These are phyloP conservation scores for Oryzias sinensis DNA, from an alignment of 2,797 vertebrate genomes.

Conservation along the genomic window DNA sequence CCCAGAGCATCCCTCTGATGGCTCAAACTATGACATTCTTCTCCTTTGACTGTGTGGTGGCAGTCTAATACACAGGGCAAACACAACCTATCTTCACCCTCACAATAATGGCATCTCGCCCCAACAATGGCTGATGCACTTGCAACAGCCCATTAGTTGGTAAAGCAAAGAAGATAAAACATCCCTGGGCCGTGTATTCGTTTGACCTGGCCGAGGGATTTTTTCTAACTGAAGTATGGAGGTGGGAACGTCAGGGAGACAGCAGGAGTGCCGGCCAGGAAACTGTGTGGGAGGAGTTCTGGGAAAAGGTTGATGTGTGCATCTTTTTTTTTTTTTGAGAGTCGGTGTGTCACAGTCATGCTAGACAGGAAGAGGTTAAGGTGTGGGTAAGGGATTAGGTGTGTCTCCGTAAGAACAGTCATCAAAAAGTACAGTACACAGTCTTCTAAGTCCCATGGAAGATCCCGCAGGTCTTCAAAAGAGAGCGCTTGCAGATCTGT, in stretches of 20 bases:
- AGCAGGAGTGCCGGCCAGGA: constrained; percentile 38
- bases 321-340: constrained; percentile 27
- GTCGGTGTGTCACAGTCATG: constrained; percentile 69
- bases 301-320: constrained; percentile 70
- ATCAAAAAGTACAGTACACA: constrained; percentile 73
- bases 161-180: constrained; percentile 37
- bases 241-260: constrained; percentile 9
- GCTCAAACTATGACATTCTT: constrained; percentile 64
- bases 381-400: constrained; percentile 74
- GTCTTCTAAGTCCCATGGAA: constrained; percentile 65
- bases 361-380: constrained; percentile 77
- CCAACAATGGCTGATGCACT: constrained; percentile 50
- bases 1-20: constrained; percentile 54
- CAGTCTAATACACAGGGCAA: constrained; percentile 61
- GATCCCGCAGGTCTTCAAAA: constrained; percentile 69
- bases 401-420: constrained; percentile 74
- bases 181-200: constrained; percentile 13
- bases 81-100: constrained; percentile 52
- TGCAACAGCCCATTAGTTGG: constrained; percentile 52
- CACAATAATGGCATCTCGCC: constrained; percentile 48
- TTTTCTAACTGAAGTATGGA: constrained; percentile 16
- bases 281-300: constrained; percentile 57
- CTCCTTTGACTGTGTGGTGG: constrained; percentile 53
- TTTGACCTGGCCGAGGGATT: constrained; percentile 23
- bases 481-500: constrained; percentile 58